Conservation (phyloP, 2,888 invertebrate genomes). For the Embidobia sp. region DNA sequence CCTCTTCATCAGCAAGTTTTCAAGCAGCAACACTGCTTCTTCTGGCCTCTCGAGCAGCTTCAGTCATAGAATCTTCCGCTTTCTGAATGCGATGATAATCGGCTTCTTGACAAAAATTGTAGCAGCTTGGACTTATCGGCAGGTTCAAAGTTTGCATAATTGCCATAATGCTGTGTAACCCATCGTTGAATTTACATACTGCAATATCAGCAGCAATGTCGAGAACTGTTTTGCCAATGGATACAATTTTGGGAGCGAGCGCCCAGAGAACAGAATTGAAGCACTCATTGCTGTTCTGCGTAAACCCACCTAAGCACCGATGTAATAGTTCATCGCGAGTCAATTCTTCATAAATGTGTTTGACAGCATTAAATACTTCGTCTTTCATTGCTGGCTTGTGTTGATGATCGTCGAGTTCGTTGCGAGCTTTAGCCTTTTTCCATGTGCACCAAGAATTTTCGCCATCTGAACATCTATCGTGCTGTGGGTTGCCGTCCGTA, state of each 20-base stretch:
- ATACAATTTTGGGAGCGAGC: conserved; percentile 9
- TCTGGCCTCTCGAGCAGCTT: too few relatives aligned
- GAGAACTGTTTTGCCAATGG: too few relatives aligned
- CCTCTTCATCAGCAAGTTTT: too few relatives aligned
- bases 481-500: neutral
- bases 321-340: conserved; percentile 4
- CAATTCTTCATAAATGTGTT: neutral
- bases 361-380: neutral
- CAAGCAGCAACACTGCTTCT: too few relatives aligned
- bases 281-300: conserved; percentile 8
- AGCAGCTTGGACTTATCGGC: too few relatives aligned
- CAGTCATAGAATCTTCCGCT: too few relatives aligned
- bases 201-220: too few relatives aligned
- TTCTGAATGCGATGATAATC: too few relatives aligned
- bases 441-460: neutral
- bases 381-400: neutral
- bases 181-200: too few relatives aligned
- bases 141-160: too few relatives aligned
- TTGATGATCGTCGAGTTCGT: neutral
- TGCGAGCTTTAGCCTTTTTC: neutral
- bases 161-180: too few relatives aligned
- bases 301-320: conserved; percentile 7
- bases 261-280: conserved; percentile 11
- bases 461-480: neutral
- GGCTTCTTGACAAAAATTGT: too few relatives aligned